Evolutionary conservation across 2,113 vertebrate genomes (phyloP).

Genomic region (Picathartes gymnocephalus): DNA sequence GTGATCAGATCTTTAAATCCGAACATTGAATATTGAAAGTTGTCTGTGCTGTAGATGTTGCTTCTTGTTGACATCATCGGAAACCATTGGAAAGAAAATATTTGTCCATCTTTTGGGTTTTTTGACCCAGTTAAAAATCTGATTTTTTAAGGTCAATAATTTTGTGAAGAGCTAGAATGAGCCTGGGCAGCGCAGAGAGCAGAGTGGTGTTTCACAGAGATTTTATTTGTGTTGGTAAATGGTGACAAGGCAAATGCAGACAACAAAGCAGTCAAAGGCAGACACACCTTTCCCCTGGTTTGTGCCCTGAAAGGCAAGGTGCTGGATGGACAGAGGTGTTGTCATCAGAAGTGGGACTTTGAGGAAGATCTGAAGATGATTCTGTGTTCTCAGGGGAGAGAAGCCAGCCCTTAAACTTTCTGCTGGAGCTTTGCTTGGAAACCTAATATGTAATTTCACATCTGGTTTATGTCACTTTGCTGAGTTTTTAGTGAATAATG

Average conservation of each 20-base stretch:
- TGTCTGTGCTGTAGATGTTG: background rate
- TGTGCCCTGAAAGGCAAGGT: background rate
- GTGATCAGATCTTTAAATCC: background rate
- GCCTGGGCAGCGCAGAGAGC: background rate
- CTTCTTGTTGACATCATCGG: background rate
- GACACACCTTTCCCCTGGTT: background rate
- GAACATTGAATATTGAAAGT: background rate
- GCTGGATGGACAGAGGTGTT: background rate
- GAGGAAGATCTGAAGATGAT: background rate
- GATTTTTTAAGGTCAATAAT: background rate
- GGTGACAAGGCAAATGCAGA: background rate
- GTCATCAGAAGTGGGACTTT: background rate
- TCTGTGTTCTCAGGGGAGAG: background rate
- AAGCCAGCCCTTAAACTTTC: background rate
- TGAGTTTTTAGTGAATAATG: background rate
- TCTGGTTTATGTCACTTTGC: background rate
- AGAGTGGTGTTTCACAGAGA: background rate
- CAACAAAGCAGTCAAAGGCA: background rate
- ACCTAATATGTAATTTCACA: background rate
- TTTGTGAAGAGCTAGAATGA: background rate
- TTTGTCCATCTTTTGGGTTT: background rate
- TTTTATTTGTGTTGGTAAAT: background rate
- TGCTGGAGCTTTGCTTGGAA: background rate
- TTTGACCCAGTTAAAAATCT: background rate
- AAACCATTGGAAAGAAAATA: background rate